A percentile compares a stretch with the other conserved stretches of the same genome.
Evolutionary conservation across 1,140 invertebrate species (phyloP).

Genomic region (Aphelenchoides fujianensis): DNA sequence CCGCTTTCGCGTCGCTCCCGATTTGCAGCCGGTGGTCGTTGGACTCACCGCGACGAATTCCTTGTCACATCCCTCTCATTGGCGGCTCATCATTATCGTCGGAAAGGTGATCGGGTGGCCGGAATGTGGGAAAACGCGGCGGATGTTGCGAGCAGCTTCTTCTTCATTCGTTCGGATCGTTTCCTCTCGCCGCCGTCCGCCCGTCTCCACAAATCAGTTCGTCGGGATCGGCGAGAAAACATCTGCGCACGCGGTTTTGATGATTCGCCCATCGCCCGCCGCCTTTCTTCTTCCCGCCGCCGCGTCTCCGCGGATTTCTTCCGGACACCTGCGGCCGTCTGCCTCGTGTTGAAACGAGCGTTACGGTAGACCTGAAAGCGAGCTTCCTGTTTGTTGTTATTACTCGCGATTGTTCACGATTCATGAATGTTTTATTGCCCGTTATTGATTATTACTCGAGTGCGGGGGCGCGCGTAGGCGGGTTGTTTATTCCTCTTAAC

Average conservation of each 20-base stretch:
- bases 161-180: background rate
- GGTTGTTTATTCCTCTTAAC: too few relatives aligned
- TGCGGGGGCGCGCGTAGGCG: too few relatives aligned
- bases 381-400: background rate
- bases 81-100: background rate
- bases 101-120: background rate
- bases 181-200: background rate
- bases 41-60: too few relatives aligned
- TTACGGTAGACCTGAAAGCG: too few relatives aligned
- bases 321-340: too few relatives aligned
- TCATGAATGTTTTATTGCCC: background rate
- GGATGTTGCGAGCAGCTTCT: conserved; percentile 4
- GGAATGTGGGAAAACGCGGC: background rate
- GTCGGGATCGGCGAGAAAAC: background rate
- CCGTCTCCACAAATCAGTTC: background rate
- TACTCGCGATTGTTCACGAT: background rate
- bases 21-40: too few relatives aligned
- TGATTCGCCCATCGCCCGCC: background rate
- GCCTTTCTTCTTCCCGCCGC: background rate
- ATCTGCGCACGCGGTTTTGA: background rate
- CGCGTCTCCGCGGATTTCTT: too few relatives aligned
- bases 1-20: background rate
- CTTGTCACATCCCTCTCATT: background rate
- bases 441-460: too few relatives aligned
- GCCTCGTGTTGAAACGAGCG: background rate